Conservation (phyloP, 2,888 invertebrate genomes). For the Hyles lineata region DNA sequence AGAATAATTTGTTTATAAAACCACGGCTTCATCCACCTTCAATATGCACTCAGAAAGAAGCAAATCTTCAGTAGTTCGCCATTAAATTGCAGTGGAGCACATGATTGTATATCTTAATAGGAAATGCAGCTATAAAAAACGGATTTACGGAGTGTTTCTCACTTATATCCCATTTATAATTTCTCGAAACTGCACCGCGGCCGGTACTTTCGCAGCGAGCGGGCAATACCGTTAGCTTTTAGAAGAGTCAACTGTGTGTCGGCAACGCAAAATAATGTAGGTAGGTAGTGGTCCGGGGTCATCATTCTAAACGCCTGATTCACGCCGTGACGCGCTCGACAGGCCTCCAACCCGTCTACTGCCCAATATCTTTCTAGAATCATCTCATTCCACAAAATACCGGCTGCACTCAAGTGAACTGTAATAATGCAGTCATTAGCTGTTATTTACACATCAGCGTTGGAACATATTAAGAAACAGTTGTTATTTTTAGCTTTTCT, state of each 20-base stretch:
- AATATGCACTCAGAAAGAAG: background rate
- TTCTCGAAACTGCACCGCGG: conserved; percentile 26
- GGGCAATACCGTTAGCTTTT: conserved; percentile 65
- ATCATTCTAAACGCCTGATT: conserved; percentile 69
- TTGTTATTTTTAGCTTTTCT: conserved; percentile 6
- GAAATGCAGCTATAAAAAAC: conserved; percentile 5
- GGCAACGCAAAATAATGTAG: conserved; percentile 56
- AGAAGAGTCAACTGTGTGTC: conserved; percentile 59
- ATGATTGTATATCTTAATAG: background rate
- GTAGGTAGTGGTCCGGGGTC: conserved; percentile 61
- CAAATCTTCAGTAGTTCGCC: background rate
- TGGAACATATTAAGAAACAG: conserved; percentile 8
- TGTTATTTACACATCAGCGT: background rate
- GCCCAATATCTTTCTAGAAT: conserved; percentile 41
- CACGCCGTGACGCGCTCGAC: conserved; percentile 51
- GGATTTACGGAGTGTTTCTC: background rate
- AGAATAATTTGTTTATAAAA: too few relatives aligned
- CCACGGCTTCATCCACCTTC: too few relatives aligned
- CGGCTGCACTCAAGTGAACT: background rate
- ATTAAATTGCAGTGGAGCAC: background rate
- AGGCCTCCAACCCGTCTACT: conserved; percentile 35
- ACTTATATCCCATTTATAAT: conserved; percentile 4
- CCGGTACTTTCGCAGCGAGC: conserved; percentile 52
- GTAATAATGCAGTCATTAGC: background rate
- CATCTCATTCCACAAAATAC: conserved; percentile 29